Percentiles rank a stretch among this genome's conserved stretches.
Conservation (phyloP, 1,140 invertebrate genomes). For the Zaprionus africanus region DNA sequence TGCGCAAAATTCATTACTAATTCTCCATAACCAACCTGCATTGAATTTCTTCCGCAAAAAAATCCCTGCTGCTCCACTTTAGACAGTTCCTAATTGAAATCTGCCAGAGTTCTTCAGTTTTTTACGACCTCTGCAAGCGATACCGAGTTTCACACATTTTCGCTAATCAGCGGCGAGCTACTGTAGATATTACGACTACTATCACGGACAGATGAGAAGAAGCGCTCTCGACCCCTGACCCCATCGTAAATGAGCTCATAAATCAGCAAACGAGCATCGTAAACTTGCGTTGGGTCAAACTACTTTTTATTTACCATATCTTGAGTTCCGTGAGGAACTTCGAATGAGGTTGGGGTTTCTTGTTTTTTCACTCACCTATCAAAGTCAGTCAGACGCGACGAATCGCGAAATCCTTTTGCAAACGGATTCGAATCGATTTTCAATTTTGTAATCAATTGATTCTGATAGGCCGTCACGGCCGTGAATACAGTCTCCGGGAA, state of each 20-base stretch:
- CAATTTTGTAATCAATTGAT: slow-evolving; percentile 97
- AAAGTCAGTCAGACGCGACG: slow-evolving; percentile 96
- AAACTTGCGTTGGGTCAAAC: slow-evolving; percentile 51
- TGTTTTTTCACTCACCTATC: slow-evolving; percentile 86
- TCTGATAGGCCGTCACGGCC: slow-evolving; percentile 99
- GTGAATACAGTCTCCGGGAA: slow-evolving; percentile 99
- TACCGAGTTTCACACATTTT: slow-evolving; percentile 73
- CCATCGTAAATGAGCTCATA: slow-evolving; percentile 46
- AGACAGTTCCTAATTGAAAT: slow-evolving; percentile 52
- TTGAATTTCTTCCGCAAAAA: not conserved
- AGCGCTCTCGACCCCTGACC: not conserved
- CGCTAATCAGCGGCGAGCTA: slow-evolving; percentile 73
- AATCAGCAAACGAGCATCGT: slow-evolving; percentile 46
- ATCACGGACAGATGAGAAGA: not conserved
- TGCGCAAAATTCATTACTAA: not conserved
- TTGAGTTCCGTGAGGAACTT: not conserved
- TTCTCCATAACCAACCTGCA: not conserved
- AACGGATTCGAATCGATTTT: slow-evolving; percentile 99
- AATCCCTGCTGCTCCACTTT: slow-evolving; percentile 36
- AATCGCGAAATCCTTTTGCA: slow-evolving; percentile 97
- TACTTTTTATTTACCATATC: slow-evolving; percentile 19
- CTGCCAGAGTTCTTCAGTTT: not conserved
- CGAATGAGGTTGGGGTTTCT: too few relatives aligned
- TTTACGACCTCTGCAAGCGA: slow-evolving; percentile 5
- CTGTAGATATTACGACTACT: slow-evolving; percentile 25